Conservation (phyloP, 2,797 vertebrate genomes). For the Acanthurus leucopareius region DNA sequence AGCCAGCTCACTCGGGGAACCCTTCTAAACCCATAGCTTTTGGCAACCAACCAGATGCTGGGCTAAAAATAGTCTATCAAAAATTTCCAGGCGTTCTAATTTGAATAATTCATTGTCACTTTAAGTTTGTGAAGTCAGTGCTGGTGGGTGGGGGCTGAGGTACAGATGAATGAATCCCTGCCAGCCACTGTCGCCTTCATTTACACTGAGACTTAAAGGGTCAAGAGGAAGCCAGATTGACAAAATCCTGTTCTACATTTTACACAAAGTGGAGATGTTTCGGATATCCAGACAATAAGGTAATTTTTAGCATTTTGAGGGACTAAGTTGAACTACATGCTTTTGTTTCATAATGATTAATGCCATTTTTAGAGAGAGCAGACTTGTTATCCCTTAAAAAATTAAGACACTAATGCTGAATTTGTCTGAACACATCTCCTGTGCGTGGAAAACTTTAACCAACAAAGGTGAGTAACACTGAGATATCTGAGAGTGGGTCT, state of each 20-base stretch:
- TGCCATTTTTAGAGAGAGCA: no score
- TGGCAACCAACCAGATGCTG: constrained; percentile 69
- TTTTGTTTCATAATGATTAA: no score
- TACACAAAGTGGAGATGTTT: constrained; percentile 3
- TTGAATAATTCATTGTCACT: constrained; percentile 77
- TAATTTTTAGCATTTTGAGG: neutral
- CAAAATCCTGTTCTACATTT: constrained; percentile 7
- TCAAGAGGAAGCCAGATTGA: constrained; percentile 21
- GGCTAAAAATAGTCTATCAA: constrained; percentile 78
- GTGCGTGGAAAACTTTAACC: no score
- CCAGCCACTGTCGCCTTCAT: constrained; percentile 35
- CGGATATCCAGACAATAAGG: neutral
- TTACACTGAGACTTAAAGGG: constrained; percentile 16
- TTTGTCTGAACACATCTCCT: no score
- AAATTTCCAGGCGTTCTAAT: constrained; percentile 69
- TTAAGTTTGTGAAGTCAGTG: constrained; percentile 52
- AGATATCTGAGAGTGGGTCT: neutral
- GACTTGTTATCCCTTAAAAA: no score
- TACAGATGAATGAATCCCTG: constrained; percentile 38
- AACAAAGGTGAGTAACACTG: no score
- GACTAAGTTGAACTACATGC: neutral
- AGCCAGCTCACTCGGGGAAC: constrained; percentile 74
- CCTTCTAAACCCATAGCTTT: constrained; percentile 72
- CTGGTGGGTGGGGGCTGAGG: constrained; percentile 5
- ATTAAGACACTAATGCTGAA: no score